Base-by-base conservation (phyloP, 2,888 invertebrate species). In the Ophion obscuratus region DNA sequence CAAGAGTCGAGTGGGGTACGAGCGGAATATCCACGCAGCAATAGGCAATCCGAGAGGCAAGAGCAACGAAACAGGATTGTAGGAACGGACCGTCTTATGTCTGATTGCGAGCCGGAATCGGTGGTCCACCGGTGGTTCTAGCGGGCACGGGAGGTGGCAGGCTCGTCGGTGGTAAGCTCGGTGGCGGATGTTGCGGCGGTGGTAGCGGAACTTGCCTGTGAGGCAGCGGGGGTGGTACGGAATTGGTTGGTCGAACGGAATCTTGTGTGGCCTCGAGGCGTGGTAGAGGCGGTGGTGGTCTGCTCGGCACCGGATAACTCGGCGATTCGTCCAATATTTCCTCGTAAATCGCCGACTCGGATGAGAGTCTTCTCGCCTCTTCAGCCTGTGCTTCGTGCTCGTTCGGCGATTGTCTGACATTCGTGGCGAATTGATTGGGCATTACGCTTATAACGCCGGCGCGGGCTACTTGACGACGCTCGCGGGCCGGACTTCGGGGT, bases 41-140 rank as follows among this genome's bases (percentile, higher is more conserved):
- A 70, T 5, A 27, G 27, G 24, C 47, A 47, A 47, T 17, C 24
- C 24, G 47, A 47, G 20, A 17, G 47, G 44, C n/a, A 27, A 70
- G 24, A 20, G 27, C 47, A 27, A 24, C 47, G 47, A 68, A 68
- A 47, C 47, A 27, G 27, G 27, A n/a, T 2, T 10, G 53, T 53
- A 27, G 47, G 70, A 36, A 61, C 62, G 71, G n/a, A n/a, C 17
- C 0, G 6, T 71, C 59, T 83, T 86, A 86, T 84, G 86, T 81
- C 70, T 84, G 93, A 91, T 94, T 93, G 82, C 96, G 95, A 61
- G 96, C 96, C 4, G 97, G 97, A 88, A 96, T 93, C 0, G 97
- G 96, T 27, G 96, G 96, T 7, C 96, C 96, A 20, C 95, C 95
- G 6, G 95, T 95, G 79, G 95, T 95, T 83, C 96, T 94, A 0